These are phyloP conservation scores for Tetraneura akinire DNA, from an alignment of 1,140 invertebrate genomes.

Conservation along the genomic window DNA sequence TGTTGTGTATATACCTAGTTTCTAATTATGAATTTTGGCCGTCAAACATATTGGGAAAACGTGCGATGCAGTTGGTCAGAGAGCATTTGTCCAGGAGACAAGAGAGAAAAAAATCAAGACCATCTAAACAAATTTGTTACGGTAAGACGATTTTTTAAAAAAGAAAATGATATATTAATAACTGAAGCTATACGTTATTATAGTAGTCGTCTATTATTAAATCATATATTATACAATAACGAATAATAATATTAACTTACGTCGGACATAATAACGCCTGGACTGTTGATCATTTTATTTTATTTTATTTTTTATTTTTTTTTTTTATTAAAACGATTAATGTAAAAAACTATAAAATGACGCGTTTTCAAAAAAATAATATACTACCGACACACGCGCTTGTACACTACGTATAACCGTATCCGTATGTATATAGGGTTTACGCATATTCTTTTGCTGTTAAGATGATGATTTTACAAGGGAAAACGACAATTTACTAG, in stretches of 20 bases:
- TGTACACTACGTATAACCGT: neutral
- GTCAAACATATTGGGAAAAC: constrained; percentile 46
- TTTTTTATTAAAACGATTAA: neutral
- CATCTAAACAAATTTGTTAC: constrained; percentile 50
- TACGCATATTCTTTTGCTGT: neutral
- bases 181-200: too few relatives aligned
- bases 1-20: neutral
- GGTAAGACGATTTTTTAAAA: constrained; percentile 16
- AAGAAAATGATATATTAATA: too few relatives aligned
- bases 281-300: neutral
- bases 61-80: constrained; percentile 46
- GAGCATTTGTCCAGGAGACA: constrained; percentile 47
- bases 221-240: neutral
- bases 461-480: neutral
- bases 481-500: neutral
- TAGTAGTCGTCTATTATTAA: too few relatives aligned
- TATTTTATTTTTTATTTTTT: neutral
- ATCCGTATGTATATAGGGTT: neutral
- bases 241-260: constrained; percentile 4
- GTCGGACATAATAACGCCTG: constrained; percentile 11
- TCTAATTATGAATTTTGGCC: constrained; percentile 45
- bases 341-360: neutral
- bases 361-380: neutral
- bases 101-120: constrained; percentile 43
- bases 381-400: neutral